Evolutionary conservation across 2,888 invertebrate species (phyloP), one percentile per base, ranked within the genome.

Genomic region (Drosophila vallismaia): DNA sequence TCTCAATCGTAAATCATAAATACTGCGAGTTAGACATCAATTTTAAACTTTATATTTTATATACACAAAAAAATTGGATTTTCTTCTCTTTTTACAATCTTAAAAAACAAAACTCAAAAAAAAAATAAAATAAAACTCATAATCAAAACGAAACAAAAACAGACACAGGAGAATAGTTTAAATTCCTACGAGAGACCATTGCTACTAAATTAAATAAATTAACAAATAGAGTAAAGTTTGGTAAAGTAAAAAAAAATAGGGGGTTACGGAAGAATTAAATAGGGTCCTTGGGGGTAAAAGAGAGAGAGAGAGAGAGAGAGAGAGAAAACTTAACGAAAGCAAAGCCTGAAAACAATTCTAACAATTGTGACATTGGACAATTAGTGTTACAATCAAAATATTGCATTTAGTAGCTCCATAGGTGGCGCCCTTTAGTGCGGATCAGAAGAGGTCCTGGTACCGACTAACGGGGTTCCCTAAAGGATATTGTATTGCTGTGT

Each of bases 321-420:
- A 19, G 19, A 33, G 58, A 70, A 77, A 86, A 86, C 87, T 81
- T 81, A 84, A 78, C 76, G 70, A 71, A 75, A 78, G 75, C 60
- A 48, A 66, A 76, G 59, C 52, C 52, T 57, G 56, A 33, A 57
- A 66, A 46, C 46, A 42, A 33, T 46, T 10, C 56, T 67, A 86
- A 71, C 66, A 64, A 71, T 87, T 85, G 81, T 85, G 82, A 79
- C 87, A 55, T 79, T 82, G 76, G 87, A 81, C 81, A 85, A 59
- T 70, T 49, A 50, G 44, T 50, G 29, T 36, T 63, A 44, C 42
- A 49, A 42, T 28, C 14, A 12, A 44, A 51, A 51, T 52, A 29
- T 29, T 50, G 36, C 10, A 36, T 36, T 36, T 36, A 4, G 36
- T 19, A 19, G 19, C 19, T 19, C 19, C 19, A 19, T 19, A 19